phyloP scores from a whole-genome alignment of 2,797 vertebrate species.

The Phataginus tricuspis region DNA sequence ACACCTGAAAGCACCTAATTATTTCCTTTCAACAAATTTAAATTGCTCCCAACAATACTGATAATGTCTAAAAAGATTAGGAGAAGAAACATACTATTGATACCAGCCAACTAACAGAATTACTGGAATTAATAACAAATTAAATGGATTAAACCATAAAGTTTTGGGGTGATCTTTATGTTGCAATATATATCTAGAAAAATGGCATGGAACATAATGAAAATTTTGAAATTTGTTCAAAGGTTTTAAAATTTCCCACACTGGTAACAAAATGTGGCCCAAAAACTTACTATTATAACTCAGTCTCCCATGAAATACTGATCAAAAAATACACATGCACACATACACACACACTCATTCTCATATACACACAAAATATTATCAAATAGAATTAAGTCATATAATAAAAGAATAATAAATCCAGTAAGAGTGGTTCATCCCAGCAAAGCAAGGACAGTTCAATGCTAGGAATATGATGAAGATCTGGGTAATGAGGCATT shows the following conservation, averaged over 20 bases:
- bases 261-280: background rate
- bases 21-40: slow-evolving; percentile 20
- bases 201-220: background rate
- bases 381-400: background rate
- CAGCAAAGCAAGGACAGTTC: background rate
- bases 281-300: background rate
- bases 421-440: background rate
- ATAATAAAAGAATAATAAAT: background rate
- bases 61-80: background rate
- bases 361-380: background rate
- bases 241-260: background rate
- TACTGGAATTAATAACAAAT: slow-evolving; percentile 18
- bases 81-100: background rate
- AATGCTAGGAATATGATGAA: background rate
- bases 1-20: background rate
- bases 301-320: background rate
- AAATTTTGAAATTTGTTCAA: background rate
- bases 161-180: background rate
- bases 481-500: background rate
- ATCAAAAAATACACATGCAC: background rate
- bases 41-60: background rate
- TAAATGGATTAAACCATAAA: background rate
- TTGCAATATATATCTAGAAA: background rate
- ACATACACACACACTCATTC: background rate
- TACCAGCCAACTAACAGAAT: background rate